Evolutionary conservation across 2,888 invertebrate genomes (phyloP).

Genomic region (Cerastoderma edule): DNA sequence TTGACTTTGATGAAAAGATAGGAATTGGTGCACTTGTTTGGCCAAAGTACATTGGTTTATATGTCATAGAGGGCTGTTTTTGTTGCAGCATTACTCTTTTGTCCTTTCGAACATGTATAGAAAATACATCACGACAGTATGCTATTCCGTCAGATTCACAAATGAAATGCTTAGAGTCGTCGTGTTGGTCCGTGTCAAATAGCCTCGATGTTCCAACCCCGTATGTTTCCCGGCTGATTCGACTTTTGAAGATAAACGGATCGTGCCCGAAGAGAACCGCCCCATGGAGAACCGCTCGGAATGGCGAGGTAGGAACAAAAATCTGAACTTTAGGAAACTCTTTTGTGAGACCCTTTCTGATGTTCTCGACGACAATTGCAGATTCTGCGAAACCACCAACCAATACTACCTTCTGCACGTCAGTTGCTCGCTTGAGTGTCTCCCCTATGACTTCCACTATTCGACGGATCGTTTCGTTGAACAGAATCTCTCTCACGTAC

Average conservation of each 20-base stretch:
- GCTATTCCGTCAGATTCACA: constrained; percentile 10
- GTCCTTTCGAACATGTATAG: constrained; percentile 35
- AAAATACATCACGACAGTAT: constrained; percentile 37
- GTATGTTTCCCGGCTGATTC: constrained; percentile 37
- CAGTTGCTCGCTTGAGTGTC: not conserved
- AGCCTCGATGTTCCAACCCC: constrained; percentile 12
- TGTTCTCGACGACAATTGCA: constrained; percentile 9
- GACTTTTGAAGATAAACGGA: constrained; percentile 21
- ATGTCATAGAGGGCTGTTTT: constrained; percentile 15
- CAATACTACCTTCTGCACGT: constrained; percentile 17
- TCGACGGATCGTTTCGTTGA: not conserved
- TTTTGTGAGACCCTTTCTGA: not conserved
- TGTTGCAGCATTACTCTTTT: constrained; percentile 21
- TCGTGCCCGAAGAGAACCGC: constrained; percentile 32
- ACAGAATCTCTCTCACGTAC: constrained; percentile 7
- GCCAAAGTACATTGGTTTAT: constrained; percentile 20
- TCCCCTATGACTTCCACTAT: not conserved
- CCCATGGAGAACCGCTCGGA: constrained; percentile 24
- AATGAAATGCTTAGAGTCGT: constrained; percentile 25
- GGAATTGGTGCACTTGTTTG: constrained; percentile 33
- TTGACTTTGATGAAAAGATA: constrained; percentile 32
- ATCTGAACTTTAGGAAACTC: constrained; percentile 9
- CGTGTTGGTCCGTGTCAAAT: constrained; percentile 31
- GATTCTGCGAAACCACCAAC: constrained; percentile 37
- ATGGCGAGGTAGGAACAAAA: constrained; percentile 30